Conservation (phyloP, 1,140 invertebrate genomes). For the Euura saliciscinereae region DNA sequence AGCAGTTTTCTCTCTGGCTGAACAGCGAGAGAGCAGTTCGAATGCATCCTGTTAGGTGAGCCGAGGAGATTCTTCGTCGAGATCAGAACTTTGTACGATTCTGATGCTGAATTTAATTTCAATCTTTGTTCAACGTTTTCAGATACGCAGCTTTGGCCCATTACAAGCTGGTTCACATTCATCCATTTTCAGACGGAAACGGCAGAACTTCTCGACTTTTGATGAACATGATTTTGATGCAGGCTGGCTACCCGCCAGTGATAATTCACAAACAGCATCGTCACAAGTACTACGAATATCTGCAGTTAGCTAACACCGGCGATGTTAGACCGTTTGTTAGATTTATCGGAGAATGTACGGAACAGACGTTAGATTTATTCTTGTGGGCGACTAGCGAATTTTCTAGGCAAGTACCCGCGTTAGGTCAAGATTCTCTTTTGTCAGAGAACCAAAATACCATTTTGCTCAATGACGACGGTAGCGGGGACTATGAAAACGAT, state of each 20-base stretch:
- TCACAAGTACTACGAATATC: slow-evolving; percentile 82
- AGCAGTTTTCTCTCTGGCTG: slow-evolving; percentile 87
- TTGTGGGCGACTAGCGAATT: slow-evolving; percentile 77
- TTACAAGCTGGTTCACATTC: slow-evolving; percentile 95
- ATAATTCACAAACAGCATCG: slow-evolving; percentile 93
- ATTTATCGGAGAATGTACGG: slow-evolving; percentile 94
- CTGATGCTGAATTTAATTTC: slow-evolving; percentile 8
- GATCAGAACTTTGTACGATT: slow-evolving; percentile 15
- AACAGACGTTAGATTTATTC: slow-evolving; percentile 92
- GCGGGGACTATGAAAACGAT: slow-evolving; percentile 34
- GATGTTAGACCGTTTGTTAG: slow-evolving; percentile 92
- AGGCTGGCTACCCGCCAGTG: slow-evolving; percentile 95
- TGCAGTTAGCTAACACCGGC: slow-evolving; percentile 90
- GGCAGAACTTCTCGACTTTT: slow-evolving; percentile 91
- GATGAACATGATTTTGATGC: slow-evolving; percentile 98
- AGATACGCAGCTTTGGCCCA: slow-evolving; percentile 92
- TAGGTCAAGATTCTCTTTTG: slow-evolving; percentile 51
- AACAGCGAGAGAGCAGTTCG: slow-evolving; percentile 85
- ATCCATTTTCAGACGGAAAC: slow-evolving; percentile 93
- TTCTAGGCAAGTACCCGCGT: slow-evolving; percentile 57
- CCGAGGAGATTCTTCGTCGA: slow-evolving; percentile 29
- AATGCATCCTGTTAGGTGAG: slow-evolving; percentile 86
- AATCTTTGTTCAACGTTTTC: slow-evolving; percentile 25
- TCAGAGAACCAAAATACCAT: slow-evolving; percentile 43
- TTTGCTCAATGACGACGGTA: slow-evolving; percentile 36